Evolutionary conservation across 1,140 invertebrate species (phyloP).

Genomic region (Drosophila ohnishii): DNA sequence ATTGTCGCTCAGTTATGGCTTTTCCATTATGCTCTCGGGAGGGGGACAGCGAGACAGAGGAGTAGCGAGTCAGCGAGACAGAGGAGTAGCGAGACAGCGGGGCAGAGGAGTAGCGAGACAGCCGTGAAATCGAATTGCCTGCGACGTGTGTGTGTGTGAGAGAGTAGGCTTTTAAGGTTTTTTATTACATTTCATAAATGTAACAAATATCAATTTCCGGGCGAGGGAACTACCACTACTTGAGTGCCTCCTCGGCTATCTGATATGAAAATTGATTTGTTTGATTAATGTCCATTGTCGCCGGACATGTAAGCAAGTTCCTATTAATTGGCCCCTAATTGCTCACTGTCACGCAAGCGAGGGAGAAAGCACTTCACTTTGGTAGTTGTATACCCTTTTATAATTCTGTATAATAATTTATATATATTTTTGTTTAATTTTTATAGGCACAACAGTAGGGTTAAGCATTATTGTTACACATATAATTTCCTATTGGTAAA

Average conservation of each 20-base stretch:
- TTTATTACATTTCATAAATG: constrained; percentile 74
- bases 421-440: not conserved
- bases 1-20: constrained; percentile 49
- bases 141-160: constrained; percentile 49
- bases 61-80: not conserved
- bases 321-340: constrained; percentile 76
- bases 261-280: constrained; percentile 76
- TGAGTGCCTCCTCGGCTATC: constrained; percentile 45
- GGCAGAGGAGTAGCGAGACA: not conserved
- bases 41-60: not conserved
- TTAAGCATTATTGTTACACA: not conserved
- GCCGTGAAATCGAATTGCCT: constrained; percentile 64
- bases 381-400: not conserved
- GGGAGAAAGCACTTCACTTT: not conserved
- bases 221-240: not conserved
- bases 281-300: constrained; percentile 70
- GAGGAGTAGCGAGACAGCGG: not conserved
- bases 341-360: constrained; percentile 48
- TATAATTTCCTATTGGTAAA: not conserved
- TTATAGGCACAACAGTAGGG: too few species aligned
- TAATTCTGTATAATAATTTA: too few species aligned
- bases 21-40: constrained; percentile 1
- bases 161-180: constrained; percentile 71
- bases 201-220: constrained; percentile 19
- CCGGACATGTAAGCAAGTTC: constrained; percentile 42